A percentile compares a stretch with the other conserved stretches of the same genome.
phyloP scores from a whole-genome alignment of 2,113 vertebrate species.

The Laticauda laticaudata region DNA sequence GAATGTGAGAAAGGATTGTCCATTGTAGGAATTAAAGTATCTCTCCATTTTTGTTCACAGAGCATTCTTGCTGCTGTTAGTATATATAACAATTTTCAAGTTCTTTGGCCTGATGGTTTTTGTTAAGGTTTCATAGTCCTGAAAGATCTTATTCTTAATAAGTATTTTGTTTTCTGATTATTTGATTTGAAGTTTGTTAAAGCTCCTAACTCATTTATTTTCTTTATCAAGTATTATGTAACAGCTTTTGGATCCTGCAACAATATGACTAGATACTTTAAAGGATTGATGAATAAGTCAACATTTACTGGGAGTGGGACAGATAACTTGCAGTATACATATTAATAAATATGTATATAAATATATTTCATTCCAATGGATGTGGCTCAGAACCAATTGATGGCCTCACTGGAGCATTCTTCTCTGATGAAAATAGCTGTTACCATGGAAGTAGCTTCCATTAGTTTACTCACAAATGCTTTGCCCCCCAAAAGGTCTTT shows the following conservation, averaged over 20 bases:
- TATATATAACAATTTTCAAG: not conserved
- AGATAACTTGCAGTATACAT: not conserved
- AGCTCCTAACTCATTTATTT: not conserved
- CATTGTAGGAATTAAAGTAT: not conserved
- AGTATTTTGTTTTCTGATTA: not conserved
- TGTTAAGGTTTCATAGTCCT: not conserved
- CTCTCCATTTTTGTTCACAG: not conserved
- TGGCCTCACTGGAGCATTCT: not conserved
- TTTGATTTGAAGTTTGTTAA: not conserved
- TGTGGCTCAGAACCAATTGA: not conserved
- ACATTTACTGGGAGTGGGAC: not conserved
- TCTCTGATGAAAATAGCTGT: constrained; percentile 30
- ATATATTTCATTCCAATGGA: not conserved
- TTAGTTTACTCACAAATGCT: not conserved
- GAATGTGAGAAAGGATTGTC: not conserved
- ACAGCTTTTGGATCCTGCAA: not conserved
- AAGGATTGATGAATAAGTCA: not conserved
- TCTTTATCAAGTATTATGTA: not conserved
- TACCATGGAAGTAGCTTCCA: constrained; percentile 30
- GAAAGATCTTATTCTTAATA: not conserved
- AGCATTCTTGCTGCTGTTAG: not conserved
- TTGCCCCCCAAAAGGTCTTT: not conserved
- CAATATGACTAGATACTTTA: not conserved
- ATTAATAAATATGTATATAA: not conserved
- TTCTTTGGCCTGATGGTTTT: not conserved